Base-by-base conservation (phyloP, 1,140 invertebrate genomes). In the Anastatus disparis region DNA sequence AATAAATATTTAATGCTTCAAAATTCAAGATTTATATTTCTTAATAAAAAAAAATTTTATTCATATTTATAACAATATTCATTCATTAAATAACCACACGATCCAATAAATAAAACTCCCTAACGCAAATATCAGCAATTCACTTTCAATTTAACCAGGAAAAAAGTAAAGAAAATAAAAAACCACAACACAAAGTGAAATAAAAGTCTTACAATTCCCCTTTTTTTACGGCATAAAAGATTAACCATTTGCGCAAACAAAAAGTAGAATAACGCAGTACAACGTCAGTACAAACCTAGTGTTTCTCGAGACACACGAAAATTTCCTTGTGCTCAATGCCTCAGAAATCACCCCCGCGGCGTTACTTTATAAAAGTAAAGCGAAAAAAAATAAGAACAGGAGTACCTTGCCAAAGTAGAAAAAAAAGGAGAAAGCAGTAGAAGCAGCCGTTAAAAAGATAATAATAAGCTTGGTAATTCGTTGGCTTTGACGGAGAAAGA, bases 391-490 rank as follows among this genome's bases (percentile, higher is more conserved):
- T n/a, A n/a, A 78, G 73, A 62, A 22, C 53, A 27, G 29, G 35
- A 55, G 53, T 27, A 55, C 53, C 35, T 20, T 1, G 13, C 10
- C 13, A 42, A 26, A 58, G 3, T 15, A 12, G 9, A 24, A 55
- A 35, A 27, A 58, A 40, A 56, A 38, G 35, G 24, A 44, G 40
- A 35, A 59, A 27, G 31, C 35, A 52, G 62, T 10, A 38, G 52
- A 26, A 44, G 53, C 56, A 17, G 50, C 44, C 44, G 35, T n/a
- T n/a, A 67, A 15, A 64, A 59, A 17, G 82, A 81, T 82, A 80
- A 84, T 84, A 85, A 85, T 83, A 82, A 84, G 78, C 72, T 75
- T 78, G 79, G 78, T 85, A 85, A 85, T 85, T 84, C 78, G 77
- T 6, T 77, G 77, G 79, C 78, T 83, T 85, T 83, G 83, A 84